Percentiles rank a stretch among this genome's conserved stretches.
Evolutionary conservation across 2,888 invertebrate species (phyloP).

Genomic region (Allacma fusca): DNA sequence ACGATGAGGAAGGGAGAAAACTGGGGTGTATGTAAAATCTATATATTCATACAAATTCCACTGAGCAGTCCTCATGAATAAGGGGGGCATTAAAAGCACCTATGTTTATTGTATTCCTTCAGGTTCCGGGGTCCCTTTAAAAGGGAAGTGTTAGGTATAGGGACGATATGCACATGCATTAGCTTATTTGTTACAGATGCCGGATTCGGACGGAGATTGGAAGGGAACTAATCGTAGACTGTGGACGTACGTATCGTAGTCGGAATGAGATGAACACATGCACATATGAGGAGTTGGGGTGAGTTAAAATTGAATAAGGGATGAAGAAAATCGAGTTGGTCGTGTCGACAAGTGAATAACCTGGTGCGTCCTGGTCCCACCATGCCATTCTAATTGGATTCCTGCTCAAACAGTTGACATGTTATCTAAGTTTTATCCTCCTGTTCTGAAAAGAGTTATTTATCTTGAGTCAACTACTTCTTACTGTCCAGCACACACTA

Average conservation of each 20-base stretch:
- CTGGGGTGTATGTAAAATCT: too few species aligned
- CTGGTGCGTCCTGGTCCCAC: too few species aligned
- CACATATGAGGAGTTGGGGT: conserved; percentile 25
- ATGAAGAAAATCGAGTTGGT: conserved; percentile 39
- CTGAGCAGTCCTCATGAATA: too few species aligned
- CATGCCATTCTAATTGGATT: conserved; percentile 49
- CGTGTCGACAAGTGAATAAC: conserved; percentile 40
- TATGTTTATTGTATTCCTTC: too few species aligned
- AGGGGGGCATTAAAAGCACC: too few species aligned
- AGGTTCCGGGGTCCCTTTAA: too few species aligned
- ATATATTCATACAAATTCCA: too few species aligned
- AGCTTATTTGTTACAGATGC: background rate
- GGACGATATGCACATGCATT: too few species aligned
- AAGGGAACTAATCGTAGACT: background rate
- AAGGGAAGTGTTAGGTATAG: too few species aligned
- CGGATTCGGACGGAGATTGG: background rate
- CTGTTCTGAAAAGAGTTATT: conserved; percentile 44
- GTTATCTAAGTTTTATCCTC: conserved; percentile 45
- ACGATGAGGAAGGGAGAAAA: too few species aligned
- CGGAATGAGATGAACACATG: background rate
- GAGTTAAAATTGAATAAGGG: conserved; percentile 45
- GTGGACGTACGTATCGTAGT: background rate
- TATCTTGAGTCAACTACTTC: conserved; percentile 38
- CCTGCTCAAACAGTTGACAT: conserved; percentile 45
- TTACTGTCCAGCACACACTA: too few species aligned